These are phyloP conservation scores for Eumaeus atala DNA, from an alignment of 1,140 invertebrate species.

Conservation along the genomic window DNA sequence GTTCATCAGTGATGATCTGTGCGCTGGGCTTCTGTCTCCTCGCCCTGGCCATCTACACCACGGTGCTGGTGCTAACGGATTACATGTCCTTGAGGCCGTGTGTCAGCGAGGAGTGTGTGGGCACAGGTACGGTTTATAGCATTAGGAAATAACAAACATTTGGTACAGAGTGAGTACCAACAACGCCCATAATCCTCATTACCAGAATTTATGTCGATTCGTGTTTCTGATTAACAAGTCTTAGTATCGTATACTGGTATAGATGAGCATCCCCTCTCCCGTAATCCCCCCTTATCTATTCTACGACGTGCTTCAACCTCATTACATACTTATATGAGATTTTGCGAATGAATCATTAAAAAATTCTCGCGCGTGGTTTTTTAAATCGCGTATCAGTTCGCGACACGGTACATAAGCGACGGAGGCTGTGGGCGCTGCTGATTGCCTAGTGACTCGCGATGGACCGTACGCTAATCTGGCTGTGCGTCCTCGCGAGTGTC, in stretches of 20 bases:
- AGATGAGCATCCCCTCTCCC: too few species aligned
- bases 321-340: too few species aligned
- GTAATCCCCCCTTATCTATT: constrained; percentile 11
- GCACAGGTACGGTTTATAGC: constrained; percentile 41
- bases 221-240: too few species aligned
- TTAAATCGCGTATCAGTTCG: neutral
- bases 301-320: too few species aligned
- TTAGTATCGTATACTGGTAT: too few species aligned
- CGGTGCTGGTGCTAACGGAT: constrained; percentile 55
- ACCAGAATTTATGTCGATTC: too few species aligned
- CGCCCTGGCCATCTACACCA: constrained; percentile 60
- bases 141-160: too few species aligned
- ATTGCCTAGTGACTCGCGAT: neutral
- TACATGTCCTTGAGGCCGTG: constrained; percentile 51
- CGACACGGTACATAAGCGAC: neutral
- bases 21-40: constrained; percentile 56
- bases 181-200: too few species aligned
- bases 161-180: too few species aligned
- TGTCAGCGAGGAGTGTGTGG: constrained; percentile 63
- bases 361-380: constrained; percentile 2
- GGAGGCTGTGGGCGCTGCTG: neutral
- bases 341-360: constrained; percentile 13
- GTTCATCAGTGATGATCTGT: constrained; percentile 63
- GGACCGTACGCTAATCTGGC: neutral
- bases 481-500: neutral